Evolutionary conservation across 2,113 vertebrate genomes (phyloP).

Genomic region (Nothoprocta pentlandii): DNA sequence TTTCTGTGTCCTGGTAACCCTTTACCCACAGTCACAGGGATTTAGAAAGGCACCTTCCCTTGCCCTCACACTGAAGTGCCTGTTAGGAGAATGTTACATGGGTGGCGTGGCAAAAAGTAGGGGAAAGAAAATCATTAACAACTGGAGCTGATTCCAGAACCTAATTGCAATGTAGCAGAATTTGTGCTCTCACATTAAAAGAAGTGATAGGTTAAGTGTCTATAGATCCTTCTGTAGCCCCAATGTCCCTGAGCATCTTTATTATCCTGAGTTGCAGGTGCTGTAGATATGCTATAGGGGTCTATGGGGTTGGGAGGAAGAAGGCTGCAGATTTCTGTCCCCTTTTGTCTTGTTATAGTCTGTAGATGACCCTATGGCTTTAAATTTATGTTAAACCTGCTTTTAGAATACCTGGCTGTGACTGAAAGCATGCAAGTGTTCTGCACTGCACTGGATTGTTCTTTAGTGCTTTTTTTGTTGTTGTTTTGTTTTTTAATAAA

Average conservation of each 20-base stretch:
- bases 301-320: background rate
- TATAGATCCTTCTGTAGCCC: background rate
- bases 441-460: background rate
- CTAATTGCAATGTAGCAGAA: background rate
- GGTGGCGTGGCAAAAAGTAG: background rate
- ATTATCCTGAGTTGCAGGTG: background rate
- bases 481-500: background rate
- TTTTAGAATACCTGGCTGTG: background rate
- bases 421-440: background rate
- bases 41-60: background rate
- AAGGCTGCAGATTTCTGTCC: background rate
- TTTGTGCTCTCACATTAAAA: background rate
- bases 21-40: rapidly evolving
- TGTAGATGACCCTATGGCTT: background rate
- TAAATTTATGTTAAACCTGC: background rate
- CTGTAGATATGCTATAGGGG: background rate
- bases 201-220: background rate
- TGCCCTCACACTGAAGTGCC: background rate
- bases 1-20: background rate
- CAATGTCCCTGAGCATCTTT: background rate
- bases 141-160: background rate
- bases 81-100: background rate
- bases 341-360: background rate
- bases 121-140: too few species aligned
- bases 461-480: background rate